These are phyloP conservation scores for Orientallactaga sibirica DNA, from an alignment of 2,797 vertebrate species.

Conservation along the genomic window DNA sequence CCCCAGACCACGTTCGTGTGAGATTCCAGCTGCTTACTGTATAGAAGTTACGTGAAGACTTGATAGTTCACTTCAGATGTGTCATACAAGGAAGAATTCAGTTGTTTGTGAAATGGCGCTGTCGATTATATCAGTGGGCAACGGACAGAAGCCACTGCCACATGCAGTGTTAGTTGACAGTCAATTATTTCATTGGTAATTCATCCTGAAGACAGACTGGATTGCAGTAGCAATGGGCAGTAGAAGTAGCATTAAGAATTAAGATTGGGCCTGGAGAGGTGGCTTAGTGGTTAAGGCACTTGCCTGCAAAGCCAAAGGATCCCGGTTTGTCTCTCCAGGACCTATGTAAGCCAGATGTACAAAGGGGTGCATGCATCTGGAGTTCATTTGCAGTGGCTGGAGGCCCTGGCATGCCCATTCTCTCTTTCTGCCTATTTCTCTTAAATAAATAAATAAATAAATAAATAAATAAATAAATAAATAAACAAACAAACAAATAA, in stretches of 20 bases:
- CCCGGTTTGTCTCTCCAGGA: no score
- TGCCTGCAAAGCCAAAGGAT: no score
- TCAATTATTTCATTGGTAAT: no score
- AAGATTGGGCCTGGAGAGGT: background rate
- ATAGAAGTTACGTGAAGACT: background rate
- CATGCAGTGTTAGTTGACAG: background rate
- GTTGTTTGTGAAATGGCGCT: background rate
- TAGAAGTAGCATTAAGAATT: background rate
- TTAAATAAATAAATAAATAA: no score
- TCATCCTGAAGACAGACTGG: background rate
- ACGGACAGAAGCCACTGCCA: accelerated
- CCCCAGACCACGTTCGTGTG: background rate
- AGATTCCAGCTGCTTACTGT: background rate
- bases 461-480: no score
- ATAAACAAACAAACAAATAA: no score
- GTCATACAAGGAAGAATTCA: background rate
- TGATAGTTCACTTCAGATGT: background rate
- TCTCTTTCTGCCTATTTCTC: no score
- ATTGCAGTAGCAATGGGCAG: background rate
- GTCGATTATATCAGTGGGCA: background rate
- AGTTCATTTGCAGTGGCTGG: no score
- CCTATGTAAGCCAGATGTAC: no score
- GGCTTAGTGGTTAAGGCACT: no score
- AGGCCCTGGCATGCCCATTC: no score
- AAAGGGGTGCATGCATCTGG: no score